Base-by-base conservation (phyloP, 2,113 vertebrate species). In the Chinchilla lanigera region DNA sequence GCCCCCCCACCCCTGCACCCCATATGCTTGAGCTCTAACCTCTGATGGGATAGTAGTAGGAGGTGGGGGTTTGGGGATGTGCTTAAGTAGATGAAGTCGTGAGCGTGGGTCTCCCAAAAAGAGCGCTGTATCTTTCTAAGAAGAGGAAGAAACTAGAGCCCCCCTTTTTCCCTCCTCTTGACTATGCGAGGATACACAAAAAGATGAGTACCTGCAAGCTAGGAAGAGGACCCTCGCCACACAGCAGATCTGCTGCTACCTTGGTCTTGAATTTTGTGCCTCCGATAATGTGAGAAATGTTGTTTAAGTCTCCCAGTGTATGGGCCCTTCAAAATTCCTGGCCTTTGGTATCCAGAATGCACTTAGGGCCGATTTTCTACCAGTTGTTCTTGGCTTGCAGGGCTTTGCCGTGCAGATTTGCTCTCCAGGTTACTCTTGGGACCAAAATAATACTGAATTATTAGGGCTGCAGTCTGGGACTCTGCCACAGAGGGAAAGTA, bases 401-500 rank as follows among this genome's bases (percentile, higher is more conserved):
- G 75, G 69, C 77, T 95, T 96, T 96, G 94, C 82, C 67, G 14
- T 30, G 95, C 14, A 30, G 71, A 63, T 75, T 93, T 81, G 91
- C 83, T 50, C 60, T 96, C 22, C 24, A 58, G 92, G 63, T 95
- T 96, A 77, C 94, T 95, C 77, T 33, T 19, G 92, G 67, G 82
- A 94, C 71, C 35, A 61, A 71, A 96, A 67, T 85, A 95, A 93
- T 96, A 77, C 93, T 93, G 85, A 96, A 89, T 96, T 95, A 90
- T 97, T 95, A 94, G 73, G 93, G 88, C 90, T 67, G 41, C 87
- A 52, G 80, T 93, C 92, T 93, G 93, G 63, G 90, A 63, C 73
- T 89, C 47, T 82, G 96, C 90, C 94, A 89, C 88, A 80, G 90
- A 97, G 82, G 65, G 71, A 95, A 95, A 97, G 94, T 85, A 96